Evolutionary conservation across 2,888 invertebrate genomes (phyloP), one percentile per base, ranked within the genome.

Genomic region (Dicroscelio sp.): DNA sequence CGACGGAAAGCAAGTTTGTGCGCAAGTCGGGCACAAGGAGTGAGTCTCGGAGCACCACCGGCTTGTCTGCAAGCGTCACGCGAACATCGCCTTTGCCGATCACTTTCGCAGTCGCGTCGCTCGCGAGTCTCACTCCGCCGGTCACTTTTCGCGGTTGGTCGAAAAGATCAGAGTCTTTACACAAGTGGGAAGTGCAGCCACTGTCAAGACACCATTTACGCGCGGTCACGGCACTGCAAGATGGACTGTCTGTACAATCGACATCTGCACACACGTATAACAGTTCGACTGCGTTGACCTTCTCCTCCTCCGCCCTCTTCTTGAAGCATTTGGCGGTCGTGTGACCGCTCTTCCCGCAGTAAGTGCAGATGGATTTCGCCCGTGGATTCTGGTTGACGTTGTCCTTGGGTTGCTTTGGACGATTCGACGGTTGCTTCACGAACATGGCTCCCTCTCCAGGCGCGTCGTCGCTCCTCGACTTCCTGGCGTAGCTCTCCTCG

Each of bases 1-100:
- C 88, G 1, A 94, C 88, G 1, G 92, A 93, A 10, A 93, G 31
- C 4, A 94, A 33, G 55, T 94, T 94, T 8, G 91, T 91, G 25
- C 94, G 69, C 1, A 93, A 55, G 35, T 90, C 90, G 0, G 93
- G 93, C 10, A 93, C 92, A 25, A 65, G 90, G 2, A 94, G 85
- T 3, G 91, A 86, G n/a, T 92, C 55, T 60, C 87, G 78, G 27
- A 65, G 33, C n/a, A 78, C 30, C 35, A 78, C 23, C 31, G 83
- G 43, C 17, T 63, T 83, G 20, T 84, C 48, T 4, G n/a, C 20
- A 1, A 79, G 27, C 27, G 52, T 17, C n/a, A 87, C 35, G 38
- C 33, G 48, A n/a, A 90, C 87, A 43, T 89, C 78, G 27, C 89
- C 90, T 69, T 73, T 83, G 1, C 82, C 90, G n/a, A 38, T 79